Evolutionary conservation across 92 coral and sea anemone genomes (phyloP), one percentile per base, ranked within the genome.

Genomic region (Epizoanthus illoricatus): DNA sequence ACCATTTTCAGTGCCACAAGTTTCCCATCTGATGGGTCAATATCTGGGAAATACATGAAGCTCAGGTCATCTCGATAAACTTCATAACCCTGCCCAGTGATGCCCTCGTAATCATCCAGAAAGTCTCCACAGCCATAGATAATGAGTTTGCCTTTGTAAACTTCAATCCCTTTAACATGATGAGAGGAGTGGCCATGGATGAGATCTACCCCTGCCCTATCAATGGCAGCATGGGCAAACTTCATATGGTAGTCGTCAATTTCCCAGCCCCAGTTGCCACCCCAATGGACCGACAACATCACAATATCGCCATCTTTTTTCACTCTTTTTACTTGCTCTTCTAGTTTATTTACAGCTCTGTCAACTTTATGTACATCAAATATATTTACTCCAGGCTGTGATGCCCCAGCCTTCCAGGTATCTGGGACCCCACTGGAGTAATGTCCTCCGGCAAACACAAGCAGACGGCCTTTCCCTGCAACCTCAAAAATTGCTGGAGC

Each of bases 111-210:
- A 63, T 93, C 97, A 79, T 93, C 79, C 59, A 93, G 57, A 74
- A 93, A 93, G 81, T 93, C 97, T 57, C 97, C 97, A 85, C 97
- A 93, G 10, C 97, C 97, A 64, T 90, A 93, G 41, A 93, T 90
- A 28, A 93, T 88, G 5, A 88, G 90, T 69, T 86, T 91, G 4
- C 89, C 91, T 71, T 93, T 87, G 79, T 93, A 91, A 15, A 86
- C 80, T 81, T 93, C 97, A 24, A 93, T 78, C 17, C 97, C 97
- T 85, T 93, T 93, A 33, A 93, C 87, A 54, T 93, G 97, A 74
- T 93, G 97, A 3, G 97, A 93, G 7, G 97, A 93, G 75, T 93
- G 97, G 2, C 97, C 97, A 86, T 93, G 89, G 49, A 93, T 91
- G 36, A 93, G 70, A 52, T 93, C 91, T n/a, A 93, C 82, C n/a